Conservation (phyloP, 2,888 invertebrate species). For the Iselma pallidipennis region DNA sequence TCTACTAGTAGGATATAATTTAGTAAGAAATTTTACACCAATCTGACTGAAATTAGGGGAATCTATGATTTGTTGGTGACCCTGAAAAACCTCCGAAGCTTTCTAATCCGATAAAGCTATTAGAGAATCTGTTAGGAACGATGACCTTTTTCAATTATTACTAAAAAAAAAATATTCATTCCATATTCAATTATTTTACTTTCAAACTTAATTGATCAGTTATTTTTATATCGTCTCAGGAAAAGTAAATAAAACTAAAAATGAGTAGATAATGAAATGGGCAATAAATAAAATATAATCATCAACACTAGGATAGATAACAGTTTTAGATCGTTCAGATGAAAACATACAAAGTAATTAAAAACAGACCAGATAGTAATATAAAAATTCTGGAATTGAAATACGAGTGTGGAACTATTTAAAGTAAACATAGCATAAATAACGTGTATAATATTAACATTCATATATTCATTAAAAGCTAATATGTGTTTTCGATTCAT, state of each 20-base stretch:
- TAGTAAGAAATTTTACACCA: not conserved
- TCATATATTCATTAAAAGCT: constrained; percentile 1
- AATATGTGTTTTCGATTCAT: not conserved
- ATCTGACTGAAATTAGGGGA: not conserved
- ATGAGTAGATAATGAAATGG: too few species aligned
- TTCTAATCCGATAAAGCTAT: too few species aligned
- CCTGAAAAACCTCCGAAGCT: too few species aligned
- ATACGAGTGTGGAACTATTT: not conserved
- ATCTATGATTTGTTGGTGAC: too few species aligned
- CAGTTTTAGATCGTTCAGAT: not conserved
- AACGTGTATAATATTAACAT: not conserved
- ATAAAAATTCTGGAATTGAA: not conserved
- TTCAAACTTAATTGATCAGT: too few species aligned
- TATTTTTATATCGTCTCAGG: too few species aligned
- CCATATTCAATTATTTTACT: too few species aligned
- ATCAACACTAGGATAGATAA: not conserved
- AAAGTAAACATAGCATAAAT: not conserved
- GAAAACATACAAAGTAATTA: not conserved
- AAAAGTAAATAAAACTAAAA: too few species aligned
- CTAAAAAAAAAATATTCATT: too few species aligned
- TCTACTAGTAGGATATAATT: too few species aligned
- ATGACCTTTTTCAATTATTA: too few species aligned
- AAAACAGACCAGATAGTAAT: not conserved
- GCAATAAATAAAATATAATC: not conserved
- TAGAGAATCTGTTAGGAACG: not conserved